Evolutionary conservation across 2,888 invertebrate genomes (phyloP).

Genomic region (Lasioglossum malachurum): DNA sequence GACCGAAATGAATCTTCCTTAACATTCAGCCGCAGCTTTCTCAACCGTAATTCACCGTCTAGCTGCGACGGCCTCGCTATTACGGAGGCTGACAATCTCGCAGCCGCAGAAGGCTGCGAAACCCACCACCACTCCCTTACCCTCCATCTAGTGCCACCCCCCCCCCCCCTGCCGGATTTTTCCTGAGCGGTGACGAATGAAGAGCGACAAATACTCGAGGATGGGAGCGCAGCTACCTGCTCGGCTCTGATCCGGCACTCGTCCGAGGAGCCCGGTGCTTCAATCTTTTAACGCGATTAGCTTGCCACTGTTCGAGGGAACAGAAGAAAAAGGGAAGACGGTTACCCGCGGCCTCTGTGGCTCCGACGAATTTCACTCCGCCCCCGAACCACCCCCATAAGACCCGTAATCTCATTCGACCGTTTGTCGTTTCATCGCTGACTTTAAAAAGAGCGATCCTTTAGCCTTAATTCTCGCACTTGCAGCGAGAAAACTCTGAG

Average conservation of each 20-base stretch:
- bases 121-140: background rate
- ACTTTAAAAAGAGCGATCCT: constrained; percentile 10
- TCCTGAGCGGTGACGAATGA: constrained; percentile 55
- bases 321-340: constrained; percentile 8
- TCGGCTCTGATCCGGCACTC: background rate
- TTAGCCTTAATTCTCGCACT: constrained; percentile 5
- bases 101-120: constrained; percentile 20
- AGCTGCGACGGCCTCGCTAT: constrained; percentile 22
- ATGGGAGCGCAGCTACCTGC: constrained; percentile 13
- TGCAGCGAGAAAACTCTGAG: background rate
- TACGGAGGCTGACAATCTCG: constrained; percentile 68
- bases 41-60: constrained; percentile 31
- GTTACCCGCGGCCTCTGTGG: background rate
- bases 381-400: background rate
- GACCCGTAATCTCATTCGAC: constrained; percentile 1
- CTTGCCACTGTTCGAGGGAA: constrained; percentile 7
- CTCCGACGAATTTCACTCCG: background rate
- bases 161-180: constrained; percentile 42
- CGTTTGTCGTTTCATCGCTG: constrained; percentile 1
- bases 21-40: constrained; percentile 22
- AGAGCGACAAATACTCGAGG: constrained; percentile 37
- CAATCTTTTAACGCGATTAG: constrained; percentile 56
- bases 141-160: background rate
- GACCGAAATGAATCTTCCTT: constrained; percentile 35
- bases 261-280: constrained; percentile 2